Percentiles rank a stretch among this genome's conserved stretches.
Evolutionary conservation across 2,797 vertebrate species (phyloP).

Genomic region (Liparis tanakae): DNA sequence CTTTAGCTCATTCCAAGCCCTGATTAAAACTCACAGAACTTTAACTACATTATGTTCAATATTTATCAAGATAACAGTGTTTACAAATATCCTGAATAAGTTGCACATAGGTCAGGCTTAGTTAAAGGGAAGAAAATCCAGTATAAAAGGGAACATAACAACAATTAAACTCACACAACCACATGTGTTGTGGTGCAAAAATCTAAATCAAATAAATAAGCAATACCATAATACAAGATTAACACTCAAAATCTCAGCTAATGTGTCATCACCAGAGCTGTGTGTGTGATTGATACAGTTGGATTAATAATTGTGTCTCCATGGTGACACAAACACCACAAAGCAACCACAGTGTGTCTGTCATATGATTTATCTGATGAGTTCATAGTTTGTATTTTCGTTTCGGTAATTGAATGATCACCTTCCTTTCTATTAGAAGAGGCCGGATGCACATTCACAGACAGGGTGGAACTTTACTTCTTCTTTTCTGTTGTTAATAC

Average conservation of each 20-base stretch:
- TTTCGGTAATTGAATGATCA: constrained; percentile 4
- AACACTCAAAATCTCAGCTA: not conserved
- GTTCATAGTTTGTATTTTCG: not conserved
- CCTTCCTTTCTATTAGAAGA: not conserved
- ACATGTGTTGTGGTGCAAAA: too few species aligned
- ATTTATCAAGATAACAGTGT: not conserved
- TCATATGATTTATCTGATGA: constrained; percentile 1
- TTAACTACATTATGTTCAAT: not conserved
- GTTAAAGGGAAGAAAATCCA: too few species aligned
- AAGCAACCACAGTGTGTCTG: not conserved
- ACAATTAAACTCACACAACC: too few species aligned
- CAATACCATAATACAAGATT: not conserved
- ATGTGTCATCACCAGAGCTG: not conserved
- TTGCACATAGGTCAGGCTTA: not conserved
- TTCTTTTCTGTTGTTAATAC: not conserved
- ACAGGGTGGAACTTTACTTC: not conserved
- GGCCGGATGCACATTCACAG: not conserved
- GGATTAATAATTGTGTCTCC: too few species aligned
- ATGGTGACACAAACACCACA: not conserved
- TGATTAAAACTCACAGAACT: too few species aligned
- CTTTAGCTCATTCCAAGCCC: too few species aligned
- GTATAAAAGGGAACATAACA: too few species aligned
- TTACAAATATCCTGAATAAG: not conserved
- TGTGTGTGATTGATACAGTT: not conserved
- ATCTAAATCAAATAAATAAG: too few species aligned